Conservation (phyloP, 2,888 invertebrate genomes). For the Dicyrtomina minuta region DNA sequence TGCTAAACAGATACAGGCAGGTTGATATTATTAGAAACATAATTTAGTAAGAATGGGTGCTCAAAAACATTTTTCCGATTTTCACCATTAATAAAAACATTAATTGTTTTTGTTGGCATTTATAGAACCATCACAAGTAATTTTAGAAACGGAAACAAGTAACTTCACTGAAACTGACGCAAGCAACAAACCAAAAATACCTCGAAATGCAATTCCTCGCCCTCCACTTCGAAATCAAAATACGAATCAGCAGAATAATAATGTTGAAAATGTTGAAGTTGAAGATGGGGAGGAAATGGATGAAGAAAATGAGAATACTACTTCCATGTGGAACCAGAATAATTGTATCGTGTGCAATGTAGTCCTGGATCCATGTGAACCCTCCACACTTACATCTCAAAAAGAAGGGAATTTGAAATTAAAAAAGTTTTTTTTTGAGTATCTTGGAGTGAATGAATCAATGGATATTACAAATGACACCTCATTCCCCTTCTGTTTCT, state of each 20-base stretch:
- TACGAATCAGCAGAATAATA: conserved; percentile 8
- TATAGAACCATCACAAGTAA: too few species aligned
- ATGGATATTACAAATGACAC: conserved; percentile 42
- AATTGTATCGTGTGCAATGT: conserved; percentile 50
- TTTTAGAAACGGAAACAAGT: too few species aligned
- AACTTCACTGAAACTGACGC: too few species aligned
- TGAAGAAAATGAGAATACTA: conserved; percentile 5
- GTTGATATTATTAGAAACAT: too few species aligned
- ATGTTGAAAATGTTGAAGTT: conserved; percentile 1
- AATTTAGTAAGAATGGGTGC: too few species aligned
- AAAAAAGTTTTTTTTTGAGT: conserved; percentile 48
- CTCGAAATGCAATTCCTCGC: too few species aligned
- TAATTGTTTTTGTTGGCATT: too few species aligned
- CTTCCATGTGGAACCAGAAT: conserved; percentile 47
- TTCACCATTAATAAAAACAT: too few species aligned
- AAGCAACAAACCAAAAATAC: too few species aligned
- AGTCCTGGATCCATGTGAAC: conserved; percentile 36
- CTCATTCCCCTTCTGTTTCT: conserved; percentile 44
- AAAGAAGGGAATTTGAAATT: conserved; percentile 37
- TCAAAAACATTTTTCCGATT: too few species aligned
- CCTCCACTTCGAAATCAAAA: background rate
- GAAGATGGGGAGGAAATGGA: background rate
- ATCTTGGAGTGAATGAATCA: conserved; percentile 44
- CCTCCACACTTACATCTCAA: conserved; percentile 16
- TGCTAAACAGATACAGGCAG: too few species aligned